phyloP scores from a whole-genome alignment of 2,797 vertebrate genomes.

The Phrynocephalus guinanensis region DNA sequence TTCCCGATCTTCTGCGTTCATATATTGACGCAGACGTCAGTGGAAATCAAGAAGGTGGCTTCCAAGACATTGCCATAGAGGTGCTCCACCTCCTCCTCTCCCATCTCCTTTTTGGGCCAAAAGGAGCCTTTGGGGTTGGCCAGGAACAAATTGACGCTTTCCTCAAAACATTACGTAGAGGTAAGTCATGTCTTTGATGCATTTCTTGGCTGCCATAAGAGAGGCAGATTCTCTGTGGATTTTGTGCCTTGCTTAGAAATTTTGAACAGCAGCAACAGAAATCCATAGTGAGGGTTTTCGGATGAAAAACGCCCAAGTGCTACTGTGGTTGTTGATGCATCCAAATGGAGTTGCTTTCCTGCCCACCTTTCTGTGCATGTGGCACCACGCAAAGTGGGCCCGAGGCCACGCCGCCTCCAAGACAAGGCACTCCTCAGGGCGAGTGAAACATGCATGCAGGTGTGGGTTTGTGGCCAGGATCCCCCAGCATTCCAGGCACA shows the following conservation, averaged over 20 bases:
- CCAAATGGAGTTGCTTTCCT: background rate
- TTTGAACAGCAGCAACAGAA: background rate
- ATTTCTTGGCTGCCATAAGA: background rate
- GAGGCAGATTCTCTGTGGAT: background rate
- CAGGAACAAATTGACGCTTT: conserved; percentile 99
- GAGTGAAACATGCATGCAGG: too few relatives aligned
- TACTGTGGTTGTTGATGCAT: background rate
- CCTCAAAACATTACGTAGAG: conserved; percentile 99
- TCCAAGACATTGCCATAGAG: conserved; percentile 99
- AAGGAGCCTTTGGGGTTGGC: conserved; percentile 97
- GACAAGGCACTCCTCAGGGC: background rate
- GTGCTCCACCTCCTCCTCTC: conserved; percentile 99
- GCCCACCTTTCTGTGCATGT: background rate
- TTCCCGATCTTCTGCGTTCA: conserved; percentile 97
- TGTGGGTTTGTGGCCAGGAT: too few relatives aligned
- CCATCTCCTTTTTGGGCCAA: conserved; percentile 99
- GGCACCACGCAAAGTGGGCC: background rate
- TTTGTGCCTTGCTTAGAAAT: too few relatives aligned
- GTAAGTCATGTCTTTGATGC: conserved; percentile 71
- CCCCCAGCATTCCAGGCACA: too few relatives aligned
- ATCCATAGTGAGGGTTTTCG: background rate
- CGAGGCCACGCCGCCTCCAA: background rate
- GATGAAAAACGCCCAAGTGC: background rate
- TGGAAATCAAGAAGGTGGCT: conserved; percentile 99
- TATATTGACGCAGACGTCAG: conserved; percentile 99